Evolutionary conservation across 2,797 vertebrate species (phyloP), one percentile per base, ranked within the genome.

Genomic region (Hylomyscus alleni): DNA sequence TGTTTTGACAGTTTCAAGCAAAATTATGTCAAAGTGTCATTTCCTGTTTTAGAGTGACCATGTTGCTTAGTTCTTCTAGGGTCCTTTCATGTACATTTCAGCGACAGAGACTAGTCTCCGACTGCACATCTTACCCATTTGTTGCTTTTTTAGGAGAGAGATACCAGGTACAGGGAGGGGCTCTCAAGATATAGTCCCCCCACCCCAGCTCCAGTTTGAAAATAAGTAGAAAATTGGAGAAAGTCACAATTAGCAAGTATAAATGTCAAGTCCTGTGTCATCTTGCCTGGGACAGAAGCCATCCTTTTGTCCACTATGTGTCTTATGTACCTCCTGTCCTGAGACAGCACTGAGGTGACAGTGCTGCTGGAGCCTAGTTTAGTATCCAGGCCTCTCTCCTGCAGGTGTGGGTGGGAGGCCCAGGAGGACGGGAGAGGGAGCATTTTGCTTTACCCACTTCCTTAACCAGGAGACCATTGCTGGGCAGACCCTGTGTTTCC

Each of bases 61-160:
- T 92, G 37, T 29, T 50, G 14, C 44, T 81, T 94, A 26, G 80
- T 90, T 96, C 29, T 4, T 17, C 52, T 81, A 0, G 58, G 76
- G 93, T 95, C 1, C 26, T 67, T 67, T 89, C 88, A 7, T 89
- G 5, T 44, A 13, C 20, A 62, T 77, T 94, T 94, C 17, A 90
- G 34, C 19, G 77, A 78, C 40, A 60, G 2, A 82, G 24, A 81
- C 65, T 69, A n/a, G 0, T 14, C 78, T 9, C 12, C 75, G n/a
- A 76, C 62, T 29, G 13, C 54, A 44, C 19, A 54, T 80, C 65
- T 89, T 52, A 29, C 26, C 1, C 65, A 60, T 58, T 37, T 83
- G 0, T 88, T 85, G 9, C n/a, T 80, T 90, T 90, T 22, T 78
- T 89, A 26, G 73, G 44, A 86, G 84, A 44, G 90, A 95, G 69